Evolutionary conservation across 2,113 vertebrate genomes (phyloP).

Genomic region (Globicephala melas): DNA sequence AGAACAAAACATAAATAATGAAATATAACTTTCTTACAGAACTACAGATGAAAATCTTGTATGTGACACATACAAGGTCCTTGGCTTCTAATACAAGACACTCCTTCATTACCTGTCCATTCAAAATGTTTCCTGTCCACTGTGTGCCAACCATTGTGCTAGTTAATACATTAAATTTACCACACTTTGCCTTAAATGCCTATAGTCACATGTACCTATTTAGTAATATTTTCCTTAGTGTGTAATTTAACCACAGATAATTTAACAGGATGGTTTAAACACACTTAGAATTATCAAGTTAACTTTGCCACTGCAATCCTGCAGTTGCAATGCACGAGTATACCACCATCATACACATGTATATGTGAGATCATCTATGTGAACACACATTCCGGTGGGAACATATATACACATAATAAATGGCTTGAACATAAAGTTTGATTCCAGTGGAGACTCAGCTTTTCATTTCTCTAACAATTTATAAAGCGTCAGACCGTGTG

Average conservation of each 20-base stretch:
- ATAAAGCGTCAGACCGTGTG: neutral
- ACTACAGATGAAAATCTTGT: neutral
- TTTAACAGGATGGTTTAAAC: neutral
- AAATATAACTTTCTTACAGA: slow-evolving; percentile 38
- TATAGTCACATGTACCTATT: neutral
- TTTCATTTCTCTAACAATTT: neutral
- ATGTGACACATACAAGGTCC: neutral
- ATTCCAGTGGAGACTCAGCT: neutral
- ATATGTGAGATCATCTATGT: neutral
- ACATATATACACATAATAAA: neutral
- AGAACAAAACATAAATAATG: neutral
- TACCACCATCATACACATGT: neutral
- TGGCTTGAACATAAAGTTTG: neutral
- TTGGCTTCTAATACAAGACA: slow-evolving; percentile 12
- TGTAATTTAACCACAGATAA: neutral
- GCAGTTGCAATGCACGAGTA: neutral
- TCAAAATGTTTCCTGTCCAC: slow-evolving; percentile 37
- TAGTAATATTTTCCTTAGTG: neutral
- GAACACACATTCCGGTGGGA: neutral
- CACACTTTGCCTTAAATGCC: neutral
- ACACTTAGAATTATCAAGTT: neutral
- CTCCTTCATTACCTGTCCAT: neutral
- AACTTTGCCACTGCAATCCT: neutral
- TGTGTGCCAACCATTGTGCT: neutral
- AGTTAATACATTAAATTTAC: neutral